Percentiles rank a stretch among this genome's conserved stretches.
phyloP scores from a whole-genome alignment of 1,140 invertebrate genomes.

The Drosophila parvula region DNA sequence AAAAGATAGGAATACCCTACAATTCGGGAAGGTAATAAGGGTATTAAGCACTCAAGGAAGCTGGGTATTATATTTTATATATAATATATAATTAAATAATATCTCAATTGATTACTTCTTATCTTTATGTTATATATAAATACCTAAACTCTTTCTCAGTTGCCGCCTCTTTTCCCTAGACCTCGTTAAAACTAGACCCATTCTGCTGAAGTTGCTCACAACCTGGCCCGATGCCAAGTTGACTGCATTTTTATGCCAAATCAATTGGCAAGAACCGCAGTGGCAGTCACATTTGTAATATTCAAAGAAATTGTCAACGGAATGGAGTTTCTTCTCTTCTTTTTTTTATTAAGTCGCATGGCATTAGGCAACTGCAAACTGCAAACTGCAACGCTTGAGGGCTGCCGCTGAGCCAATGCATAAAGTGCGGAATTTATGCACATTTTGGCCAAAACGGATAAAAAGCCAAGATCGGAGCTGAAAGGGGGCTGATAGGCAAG shows the following conservation, averaged over 20 bases:
- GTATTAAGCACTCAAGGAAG: too few species aligned
- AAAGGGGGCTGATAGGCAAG: conserved; percentile 23
- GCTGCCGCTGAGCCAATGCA: conserved; percentile 50
- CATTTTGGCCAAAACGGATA: conserved; percentile 51
- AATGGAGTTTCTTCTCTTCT: conserved; percentile 38
- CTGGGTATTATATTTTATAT: too few species aligned
- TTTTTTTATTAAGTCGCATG: conserved; percentile 43
- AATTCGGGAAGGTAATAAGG: too few species aligned
- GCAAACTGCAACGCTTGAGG: conserved; percentile 29
- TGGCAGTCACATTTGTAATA: conserved; percentile 52
- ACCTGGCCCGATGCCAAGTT: conserved; percentile 27
- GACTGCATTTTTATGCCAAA: conserved; percentile 48
- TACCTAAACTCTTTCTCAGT: too few species aligned
- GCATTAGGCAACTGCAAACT: conserved; percentile 34
- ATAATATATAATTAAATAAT: too few species aligned
- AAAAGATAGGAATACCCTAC: not conserved
- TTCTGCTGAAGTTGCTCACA: not conserved
- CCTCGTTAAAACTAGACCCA: not conserved
- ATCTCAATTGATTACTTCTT: rapidly evolving
- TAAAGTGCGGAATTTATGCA: conserved; percentile 79
- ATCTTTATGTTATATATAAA: too few species aligned
- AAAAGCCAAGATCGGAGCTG: conserved; percentile 18
- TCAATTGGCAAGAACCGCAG: conserved; percentile 37
- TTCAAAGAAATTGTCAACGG: conserved; percentile 67
- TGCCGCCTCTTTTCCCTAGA: too few species aligned